Evolutionary conservation across 1,140 invertebrate species (phyloP), one percentile per base, ranked within the genome.

Genomic region (Physella acuta): DNA sequence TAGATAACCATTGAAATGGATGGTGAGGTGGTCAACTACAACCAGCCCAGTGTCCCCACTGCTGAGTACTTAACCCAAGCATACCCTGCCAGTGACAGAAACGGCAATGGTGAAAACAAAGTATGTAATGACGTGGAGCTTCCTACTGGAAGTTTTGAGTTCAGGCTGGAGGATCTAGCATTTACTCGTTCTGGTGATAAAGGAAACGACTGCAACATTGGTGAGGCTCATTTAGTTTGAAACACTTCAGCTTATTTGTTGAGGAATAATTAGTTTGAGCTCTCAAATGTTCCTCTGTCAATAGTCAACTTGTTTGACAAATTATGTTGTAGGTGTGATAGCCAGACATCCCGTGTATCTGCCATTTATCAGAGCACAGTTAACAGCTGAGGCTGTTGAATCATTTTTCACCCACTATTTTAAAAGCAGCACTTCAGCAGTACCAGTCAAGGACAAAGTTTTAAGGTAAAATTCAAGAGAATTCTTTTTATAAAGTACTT

Each of bases 151-250:
- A 64, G 70, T n/a, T 62, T 75, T 66, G 77, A 80, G 3, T 87
- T 83, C 75, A 78, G 81, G 51, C 73, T 88, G 3, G 83, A 81
- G 68, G 86, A 87, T 20, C 75, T 88, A 39, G 87, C 86, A 3
- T 87, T 80, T 67, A 85, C 86, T 17, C 76, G 87, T 39, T 87
- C 86, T 82, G 87, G 87, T n/a, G 87, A 88, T 72, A 88, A 88
- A 74, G 87, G 86, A 52, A 83, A 88, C 73, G 80, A 74, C 61
- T 85, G 79, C 67, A 88, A 88, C 75, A 86, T 88, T 70, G 87
- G 81, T 81, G 1, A 76, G 58, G 26, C 64, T n/a, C n/a, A n/a
- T n/a, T n/a, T n/a, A n/a, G n/a, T n/a, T n/a, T n/a, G n/a, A n/a
- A 44, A 53, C n/a, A 49, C 11, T 49, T 49, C 44, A 49, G 11